Evolutionary conservation across 1,140 invertebrate species (phyloP), one percentile per base, ranked within the genome.

Genomic region (Leptonema lineaticorne): DNA sequence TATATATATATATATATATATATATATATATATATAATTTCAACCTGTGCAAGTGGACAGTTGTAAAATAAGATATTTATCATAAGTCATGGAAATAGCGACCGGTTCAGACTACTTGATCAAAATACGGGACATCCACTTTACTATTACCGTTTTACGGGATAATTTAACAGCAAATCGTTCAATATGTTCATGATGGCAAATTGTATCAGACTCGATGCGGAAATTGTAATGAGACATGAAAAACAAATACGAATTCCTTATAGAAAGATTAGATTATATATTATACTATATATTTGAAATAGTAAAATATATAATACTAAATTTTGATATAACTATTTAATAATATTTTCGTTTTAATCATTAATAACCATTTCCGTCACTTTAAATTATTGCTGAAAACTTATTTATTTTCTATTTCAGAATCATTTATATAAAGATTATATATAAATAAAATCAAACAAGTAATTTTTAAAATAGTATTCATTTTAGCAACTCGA

Each of bases 51-150:
- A 27, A 20, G 20, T 20, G 48, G 48, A 16, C 48, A 16, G 11
- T 20, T 53, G 24, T 27, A 8, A 8, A 20, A 53, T 22, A 18
- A 29, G 28, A 59, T 59, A 41, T 33, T 33, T n/a, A 59, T 33
- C 33, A 30, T 59, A 59, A 29, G 16, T 16, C 56, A n/a, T 26
- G 56, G 6, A 26, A 30, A 11, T 22, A 29, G n/a, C 56, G 26
- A 62, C 59, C 37, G 59, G 59, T 62, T 37, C 28, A 30, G n/a
- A 30, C 1, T 1, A 33, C 59, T 24, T 22, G 59, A 27, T 37
- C 16, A 37, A 16, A 62, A 24, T 62, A 62, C 59, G 59, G 59
- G 59, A 62, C 59, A 45, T 62, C 37, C 29, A 33, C 59, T 27
- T 41, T 62, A 11, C 7, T 29, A 58, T 14, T 58, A 58, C 59